phyloP scores from a whole-genome alignment of 1,140 invertebrate species.

The Ooceraea biroi region DNA sequence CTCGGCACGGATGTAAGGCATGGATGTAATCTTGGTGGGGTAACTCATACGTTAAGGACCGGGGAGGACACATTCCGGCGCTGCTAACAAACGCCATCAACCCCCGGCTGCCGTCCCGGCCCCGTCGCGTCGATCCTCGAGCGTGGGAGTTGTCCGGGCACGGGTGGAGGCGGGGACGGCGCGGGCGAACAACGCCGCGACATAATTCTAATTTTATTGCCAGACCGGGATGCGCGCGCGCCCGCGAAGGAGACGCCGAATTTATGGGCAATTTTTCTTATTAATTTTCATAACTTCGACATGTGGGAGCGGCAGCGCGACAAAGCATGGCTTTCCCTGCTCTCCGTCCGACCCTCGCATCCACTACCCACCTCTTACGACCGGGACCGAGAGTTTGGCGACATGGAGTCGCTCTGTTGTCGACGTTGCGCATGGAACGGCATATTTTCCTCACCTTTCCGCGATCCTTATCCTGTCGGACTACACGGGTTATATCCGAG shows the following conservation, averaged over 20 bases:
- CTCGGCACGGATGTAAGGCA: constrained; percentile 73
- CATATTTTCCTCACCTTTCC: constrained; percentile 34
- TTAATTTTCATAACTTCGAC: constrained; percentile 87
- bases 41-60: constrained; percentile 84
- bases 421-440: constrained; percentile 26
- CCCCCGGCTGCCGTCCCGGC: constrained; percentile 26
- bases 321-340: constrained; percentile 69
- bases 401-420: background rate
- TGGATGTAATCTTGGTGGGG: constrained; percentile 84
- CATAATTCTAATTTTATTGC: constrained; percentile 87
- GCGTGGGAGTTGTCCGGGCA: constrained; percentile 37
- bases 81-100: constrained; percentile 82
- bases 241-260: constrained; percentile 75
- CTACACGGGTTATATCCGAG: constrained; percentile 35
- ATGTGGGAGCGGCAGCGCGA: constrained; percentile 78
- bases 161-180: constrained; percentile 8
- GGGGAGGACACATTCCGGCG: constrained; percentile 83
- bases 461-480: constrained; percentile 40
- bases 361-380: background rate
- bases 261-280: constrained; percentile 87
- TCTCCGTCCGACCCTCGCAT: background rate
- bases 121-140: constrained; percentile 28
- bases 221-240: constrained; percentile 72
- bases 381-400: background rate
- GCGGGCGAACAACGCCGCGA: constrained; percentile 58